Evolutionary conservation across 2,888 invertebrate genomes (phyloP), one percentile per base, ranked within the genome.

Genomic region (Spodoptera littoralis): DNA sequence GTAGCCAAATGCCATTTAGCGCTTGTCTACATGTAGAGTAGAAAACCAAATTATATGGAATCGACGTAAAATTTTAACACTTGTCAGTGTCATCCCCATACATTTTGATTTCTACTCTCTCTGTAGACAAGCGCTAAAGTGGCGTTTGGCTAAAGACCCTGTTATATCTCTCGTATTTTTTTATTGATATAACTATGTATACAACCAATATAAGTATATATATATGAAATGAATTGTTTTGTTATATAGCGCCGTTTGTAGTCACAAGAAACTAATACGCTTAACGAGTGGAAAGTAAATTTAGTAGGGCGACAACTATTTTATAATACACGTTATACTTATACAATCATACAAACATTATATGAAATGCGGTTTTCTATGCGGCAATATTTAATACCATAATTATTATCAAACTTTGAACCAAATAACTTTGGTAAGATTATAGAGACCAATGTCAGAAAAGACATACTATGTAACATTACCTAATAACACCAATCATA

Each of bases 181-280:
- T 73, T 73, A 59, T 71, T 73, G 55, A 41, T 55, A 54, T 45
- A 73, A 73, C 56, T 68, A 36, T 57, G 12, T 68, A 62, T 53
- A 44, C 55, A 60, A 56, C 53, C 44, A 59, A 68, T 55, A 36
- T 52, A 62, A 73, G 59, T 71, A 62, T 36, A 71, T 50, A 56
- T 36, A 71, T 50, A 56, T 36, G 27, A 56, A 56, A 62, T 68
- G 46, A 56, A 67, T 43, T 59, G 18, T 68, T 61, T 62, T 68
- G 53, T 50, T 59, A 30, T 47, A 61, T 43, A 68, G 57, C 49
- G 43, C 45, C 51, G 59, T 47, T 68, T 44, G 44, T 36, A 45
- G 46, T 56, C 3, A 30, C n/a, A 60, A 43, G n/a, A 36, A 41
- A 51, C 12, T 47, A 30, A 48, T 59, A 64, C 52, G 59, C 56